Evolutionary conservation across 2,113 vertebrate genomes (phyloP).

Genomic region (Dasyprocta punctata): DNA sequence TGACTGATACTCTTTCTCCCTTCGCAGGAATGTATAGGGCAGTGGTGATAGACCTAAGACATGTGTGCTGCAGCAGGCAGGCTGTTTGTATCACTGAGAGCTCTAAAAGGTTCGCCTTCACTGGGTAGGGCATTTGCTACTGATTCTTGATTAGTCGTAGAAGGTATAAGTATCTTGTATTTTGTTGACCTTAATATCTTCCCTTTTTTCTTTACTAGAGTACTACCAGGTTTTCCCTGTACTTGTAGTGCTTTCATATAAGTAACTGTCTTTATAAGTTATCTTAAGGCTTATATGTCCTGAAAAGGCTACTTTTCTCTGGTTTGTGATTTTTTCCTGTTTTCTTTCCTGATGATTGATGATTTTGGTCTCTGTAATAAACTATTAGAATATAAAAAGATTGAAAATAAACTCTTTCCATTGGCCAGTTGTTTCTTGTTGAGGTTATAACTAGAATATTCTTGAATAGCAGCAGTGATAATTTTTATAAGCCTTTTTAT

Average conservation of each 20-base stretch:
- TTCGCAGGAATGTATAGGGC: not conserved
- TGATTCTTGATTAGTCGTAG: constrained; percentile 34
- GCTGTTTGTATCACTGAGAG: not conserved
- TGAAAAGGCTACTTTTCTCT: constrained; percentile 28
- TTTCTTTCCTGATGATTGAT: constrained; percentile 41
- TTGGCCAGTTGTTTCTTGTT: not conserved
- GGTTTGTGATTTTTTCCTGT: constrained; percentile 6
- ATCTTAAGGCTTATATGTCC: not conserved
- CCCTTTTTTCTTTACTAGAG: not conserved
- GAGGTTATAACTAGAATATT: not conserved
- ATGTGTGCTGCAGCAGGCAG: not conserved
- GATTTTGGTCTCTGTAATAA: not conserved
- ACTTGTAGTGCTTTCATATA: not conserved
- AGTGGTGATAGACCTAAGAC: not conserved
- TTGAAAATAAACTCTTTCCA: constrained; percentile 12
- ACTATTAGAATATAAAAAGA: constrained; percentile 19
- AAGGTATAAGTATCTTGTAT: not conserved
- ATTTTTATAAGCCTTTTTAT: constrained; percentile 17
- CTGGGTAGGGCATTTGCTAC: not conserved
- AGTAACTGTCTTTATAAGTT: not conserved
- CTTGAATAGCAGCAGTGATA: not conserved
- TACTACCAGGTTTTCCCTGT: not conserved
- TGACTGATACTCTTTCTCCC: not conserved
- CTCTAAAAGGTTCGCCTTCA: not conserved
- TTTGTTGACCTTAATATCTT: not conserved